Conservation (phyloP, 2,888 invertebrate species). For the Sepiola atlantica region DNA sequence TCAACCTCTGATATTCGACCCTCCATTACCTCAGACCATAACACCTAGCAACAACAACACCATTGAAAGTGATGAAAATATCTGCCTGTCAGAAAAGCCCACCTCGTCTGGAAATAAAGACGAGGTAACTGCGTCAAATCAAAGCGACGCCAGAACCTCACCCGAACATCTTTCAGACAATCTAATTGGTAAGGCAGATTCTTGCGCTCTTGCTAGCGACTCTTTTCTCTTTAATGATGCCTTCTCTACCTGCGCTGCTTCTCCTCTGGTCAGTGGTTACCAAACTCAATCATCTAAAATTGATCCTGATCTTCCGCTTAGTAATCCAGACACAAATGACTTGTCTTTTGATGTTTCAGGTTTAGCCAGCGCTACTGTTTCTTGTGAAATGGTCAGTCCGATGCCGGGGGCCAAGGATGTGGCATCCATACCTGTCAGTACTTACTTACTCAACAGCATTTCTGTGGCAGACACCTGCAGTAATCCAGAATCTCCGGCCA, state of each 20-base stretch:
- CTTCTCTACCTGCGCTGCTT: background rate
- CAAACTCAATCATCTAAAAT: background rate
- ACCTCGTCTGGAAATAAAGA: background rate
- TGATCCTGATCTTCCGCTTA: background rate
- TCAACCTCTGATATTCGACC: background rate
- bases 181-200: background rate
- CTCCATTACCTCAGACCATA: background rate
- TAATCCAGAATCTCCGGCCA: slow-evolving; percentile 34
- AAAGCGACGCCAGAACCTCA: background rate
- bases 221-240: background rate
- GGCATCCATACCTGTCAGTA: background rate
- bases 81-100: background rate
- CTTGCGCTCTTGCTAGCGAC: background rate
- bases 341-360: background rate
- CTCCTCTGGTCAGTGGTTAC: background rate
- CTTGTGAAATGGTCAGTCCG: background rate
- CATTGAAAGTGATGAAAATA: background rate
- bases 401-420: background rate
- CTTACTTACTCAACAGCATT: background rate
- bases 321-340: slow-evolving; percentile 20
- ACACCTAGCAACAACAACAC: background rate
- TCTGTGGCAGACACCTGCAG: background rate
- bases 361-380: background rate
- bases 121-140: background rate
- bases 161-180: background rate